phyloP scores from a whole-genome alignment of 1,140 invertebrate genomes.

The Yoshiicerus persimilis region DNA sequence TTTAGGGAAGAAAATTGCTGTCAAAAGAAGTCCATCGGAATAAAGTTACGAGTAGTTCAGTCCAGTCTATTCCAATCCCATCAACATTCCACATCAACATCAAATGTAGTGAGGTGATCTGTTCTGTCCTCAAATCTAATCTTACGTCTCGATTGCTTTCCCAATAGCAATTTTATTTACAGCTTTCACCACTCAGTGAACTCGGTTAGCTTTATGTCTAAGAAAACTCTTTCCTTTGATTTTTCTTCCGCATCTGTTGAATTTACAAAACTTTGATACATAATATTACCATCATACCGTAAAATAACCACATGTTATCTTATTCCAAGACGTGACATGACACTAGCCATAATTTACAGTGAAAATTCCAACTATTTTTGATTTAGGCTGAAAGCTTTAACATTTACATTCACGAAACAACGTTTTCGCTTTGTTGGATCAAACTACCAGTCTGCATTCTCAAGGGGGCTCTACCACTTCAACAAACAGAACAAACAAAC shows the following conservation, averaged over 20 bases:
- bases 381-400: not conserved
- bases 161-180: not conserved
- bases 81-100: slow-evolving; percentile 1
- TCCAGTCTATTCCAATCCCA: not conserved
- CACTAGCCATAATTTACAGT: not conserved
- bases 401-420: not conserved
- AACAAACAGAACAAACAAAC: not conserved
- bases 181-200: not conserved
- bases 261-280: not conserved
- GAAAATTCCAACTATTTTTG: not conserved
- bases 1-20: not conserved
- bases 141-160: not conserved
- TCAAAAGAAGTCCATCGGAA: not conserved
- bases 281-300: not conserved
- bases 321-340: not conserved
- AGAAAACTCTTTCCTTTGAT: not conserved
- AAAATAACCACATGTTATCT: not conserved
- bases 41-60: not conserved
- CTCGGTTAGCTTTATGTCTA: not conserved
- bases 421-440: not conserved
- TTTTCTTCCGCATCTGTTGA: not conserved
- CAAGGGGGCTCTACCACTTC: slow-evolving; percentile 3
- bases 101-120: not conserved
- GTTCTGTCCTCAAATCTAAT: not conserved
- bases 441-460: not conserved